These are phyloP conservation scores for Heliconius ethilla DNA, from an alignment of 2,888 invertebrate species.

Conservation along the genomic window DNA sequence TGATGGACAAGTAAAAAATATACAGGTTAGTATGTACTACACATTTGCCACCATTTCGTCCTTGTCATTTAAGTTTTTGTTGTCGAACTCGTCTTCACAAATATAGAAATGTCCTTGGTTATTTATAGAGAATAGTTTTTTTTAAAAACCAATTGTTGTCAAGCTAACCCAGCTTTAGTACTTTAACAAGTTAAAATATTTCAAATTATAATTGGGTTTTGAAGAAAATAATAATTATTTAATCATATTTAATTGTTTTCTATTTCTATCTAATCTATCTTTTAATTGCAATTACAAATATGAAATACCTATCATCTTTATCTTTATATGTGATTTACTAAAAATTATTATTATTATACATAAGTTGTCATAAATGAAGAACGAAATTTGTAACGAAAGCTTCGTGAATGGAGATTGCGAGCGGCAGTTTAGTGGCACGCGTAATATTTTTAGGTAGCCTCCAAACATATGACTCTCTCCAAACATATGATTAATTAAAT, in stretches of 20 bases:
- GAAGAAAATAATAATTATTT: neutral
- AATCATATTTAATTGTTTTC: too few relatives aligned
- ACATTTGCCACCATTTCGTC: constrained; percentile 26
- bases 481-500: too few relatives aligned
- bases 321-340: constrained; percentile 46
- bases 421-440: constrained; percentile 43
- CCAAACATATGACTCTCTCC: constrained; percentile 24
- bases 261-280: neutral
- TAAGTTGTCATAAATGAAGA: constrained; percentile 64
- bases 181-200: neutral
- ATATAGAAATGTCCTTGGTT: constrained; percentile 24
- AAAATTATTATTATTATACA: constrained; percentile 72
- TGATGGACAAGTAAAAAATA: constrained; percentile 27
- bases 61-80: constrained; percentile 37
- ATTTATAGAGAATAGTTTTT: constrained; percentile 31
- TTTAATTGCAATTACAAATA: neutral
- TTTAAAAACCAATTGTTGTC: constrained; percentile 22
- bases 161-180: neutral
- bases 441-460: constrained; percentile 37
- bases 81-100: constrained; percentile 17
- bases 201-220: neutral
- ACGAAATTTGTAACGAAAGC: constrained; percentile 59
- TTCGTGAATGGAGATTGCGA: constrained; percentile 61
- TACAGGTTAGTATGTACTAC: constrained; percentile 23
- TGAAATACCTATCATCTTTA: neutral